phyloP scores from a whole-genome alignment of 2,113 vertebrate genomes.

The Osmerus mordax region DNA sequence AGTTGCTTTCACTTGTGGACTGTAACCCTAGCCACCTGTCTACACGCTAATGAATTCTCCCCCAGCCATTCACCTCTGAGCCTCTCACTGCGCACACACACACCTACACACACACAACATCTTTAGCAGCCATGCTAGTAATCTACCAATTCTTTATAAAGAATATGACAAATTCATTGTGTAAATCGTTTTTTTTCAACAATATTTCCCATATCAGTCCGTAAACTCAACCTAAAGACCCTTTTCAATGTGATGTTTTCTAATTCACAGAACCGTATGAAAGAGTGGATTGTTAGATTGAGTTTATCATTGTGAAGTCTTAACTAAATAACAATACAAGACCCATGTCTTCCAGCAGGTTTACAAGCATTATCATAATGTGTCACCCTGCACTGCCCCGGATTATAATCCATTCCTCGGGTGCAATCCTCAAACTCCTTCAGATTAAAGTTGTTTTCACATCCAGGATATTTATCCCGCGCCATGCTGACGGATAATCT shows the following conservation, averaged over 20 bases:
- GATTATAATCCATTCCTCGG: neutral
- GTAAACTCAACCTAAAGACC: too few relatives aligned
- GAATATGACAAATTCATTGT: too few relatives aligned
- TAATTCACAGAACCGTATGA: too few relatives aligned
- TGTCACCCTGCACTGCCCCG: neutral
- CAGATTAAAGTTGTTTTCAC: constrained; percentile 53
- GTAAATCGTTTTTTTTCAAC: too few relatives aligned
- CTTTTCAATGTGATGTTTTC: too few relatives aligned
- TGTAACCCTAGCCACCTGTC: constrained; percentile 74
- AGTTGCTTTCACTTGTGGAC: constrained; percentile 58
- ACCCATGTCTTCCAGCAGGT: too few relatives aligned
- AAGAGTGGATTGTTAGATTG: too few relatives aligned
- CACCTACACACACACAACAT: constrained; percentile 10
- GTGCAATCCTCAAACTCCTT: neutral
- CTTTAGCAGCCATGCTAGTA: neutral
- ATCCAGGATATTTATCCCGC: constrained; percentile 46
- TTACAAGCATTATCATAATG: neutral
- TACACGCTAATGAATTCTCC: constrained; percentile 75
- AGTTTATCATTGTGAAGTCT: too few relatives aligned
- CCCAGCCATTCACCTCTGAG: constrained; percentile 63
- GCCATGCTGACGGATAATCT: constrained; percentile 55
- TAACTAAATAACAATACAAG: too few relatives aligned
- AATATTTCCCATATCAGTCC: too few relatives aligned
- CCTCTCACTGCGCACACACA: neutral
- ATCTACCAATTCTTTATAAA: constrained; percentile 1